These are phyloP conservation scores for Tangara arthus DNA, from an alignment of 2,797 vertebrate species.

Conservation along the genomic window DNA sequence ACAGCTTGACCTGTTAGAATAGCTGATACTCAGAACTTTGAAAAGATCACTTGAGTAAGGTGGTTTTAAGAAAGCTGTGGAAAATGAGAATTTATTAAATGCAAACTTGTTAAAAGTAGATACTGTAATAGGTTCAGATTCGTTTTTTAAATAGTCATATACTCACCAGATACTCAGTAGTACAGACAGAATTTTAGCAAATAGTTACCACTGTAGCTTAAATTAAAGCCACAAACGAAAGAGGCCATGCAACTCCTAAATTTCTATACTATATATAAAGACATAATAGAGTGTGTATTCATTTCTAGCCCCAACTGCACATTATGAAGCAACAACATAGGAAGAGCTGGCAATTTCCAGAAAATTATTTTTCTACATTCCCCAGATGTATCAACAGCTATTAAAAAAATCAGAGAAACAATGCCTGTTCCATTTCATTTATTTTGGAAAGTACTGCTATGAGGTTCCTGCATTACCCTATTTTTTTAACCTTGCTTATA, in stretches of 20 bases:
- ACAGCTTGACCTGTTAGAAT: slow-evolving; percentile 77
- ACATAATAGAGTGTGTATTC: background rate
- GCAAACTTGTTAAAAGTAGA: slow-evolving; percentile 78
- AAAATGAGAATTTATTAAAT: slow-evolving; percentile 78
- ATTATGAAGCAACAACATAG: background rate
- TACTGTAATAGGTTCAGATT: slow-evolving; percentile 32
- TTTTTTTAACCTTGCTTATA: slow-evolving; percentile 68
- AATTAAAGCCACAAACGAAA: background rate
- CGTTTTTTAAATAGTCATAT: slow-evolving; percentile 16
- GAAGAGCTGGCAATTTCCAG: background rate
- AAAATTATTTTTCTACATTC: background rate
- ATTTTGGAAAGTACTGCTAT: slow-evolving; percentile 23
- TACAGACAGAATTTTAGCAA: background rate
- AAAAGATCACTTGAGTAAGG: slow-evolving; percentile 80
- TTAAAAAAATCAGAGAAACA: background rate
- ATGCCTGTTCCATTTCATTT: background rate
- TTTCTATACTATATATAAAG: background rate
- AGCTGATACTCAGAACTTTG: slow-evolving; percentile 76
- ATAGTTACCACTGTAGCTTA: background rate
- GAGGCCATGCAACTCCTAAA: background rate
- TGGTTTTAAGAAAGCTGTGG: slow-evolving; percentile 78
- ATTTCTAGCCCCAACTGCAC: background rate
- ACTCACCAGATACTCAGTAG: background rate
- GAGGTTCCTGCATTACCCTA: slow-evolving; percentile 24
- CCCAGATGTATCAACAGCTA: background rate